Conservation (phyloP, 2,797 vertebrate genomes). For the Meda fulgida region DNA sequence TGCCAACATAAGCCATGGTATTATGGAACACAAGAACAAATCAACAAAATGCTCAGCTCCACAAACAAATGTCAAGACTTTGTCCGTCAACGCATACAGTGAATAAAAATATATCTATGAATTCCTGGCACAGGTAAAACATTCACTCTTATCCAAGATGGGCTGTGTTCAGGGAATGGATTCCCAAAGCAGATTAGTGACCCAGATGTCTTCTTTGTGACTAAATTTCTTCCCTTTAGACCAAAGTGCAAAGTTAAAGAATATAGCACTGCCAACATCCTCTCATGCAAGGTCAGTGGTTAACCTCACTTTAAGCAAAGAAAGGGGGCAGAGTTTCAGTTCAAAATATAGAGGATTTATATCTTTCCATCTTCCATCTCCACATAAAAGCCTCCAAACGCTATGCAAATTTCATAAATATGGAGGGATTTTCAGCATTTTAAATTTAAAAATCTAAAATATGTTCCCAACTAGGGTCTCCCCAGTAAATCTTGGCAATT, state of each 20-base stretch:
- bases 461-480: neutral
- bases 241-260: slow-evolving; percentile 35
- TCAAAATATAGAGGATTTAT: no score
- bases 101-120: slow-evolving; percentile 30
- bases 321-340: no score
- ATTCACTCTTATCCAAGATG: slow-evolving; percentile 43
- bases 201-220: slow-evolving; percentile 33
- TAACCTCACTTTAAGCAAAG: slow-evolving; percentile 39
- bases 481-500: neutral
- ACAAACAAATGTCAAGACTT: slow-evolving; percentile 41
- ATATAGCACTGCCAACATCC: slow-evolving; percentile 10
- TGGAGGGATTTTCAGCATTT: neutral
- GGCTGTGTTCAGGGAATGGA: slow-evolving; percentile 18
- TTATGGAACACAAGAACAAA: slow-evolving; percentile 50
- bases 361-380: no score
- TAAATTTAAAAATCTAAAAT: neutral
- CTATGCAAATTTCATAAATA: neutral
- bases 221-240: slow-evolving; percentile 6
- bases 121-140: slow-evolving; percentile 20
- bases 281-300: slow-evolving; percentile 37
- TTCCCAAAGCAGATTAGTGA: slow-evolving; percentile 30
- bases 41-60: slow-evolving; percentile 47
- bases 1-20: slow-evolving; percentile 42
- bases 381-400: neutral
- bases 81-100: slow-evolving; percentile 34